Evolutionary conservation across 2,113 vertebrate species (phyloP).

Genomic region (Bucco capensis): DNA sequence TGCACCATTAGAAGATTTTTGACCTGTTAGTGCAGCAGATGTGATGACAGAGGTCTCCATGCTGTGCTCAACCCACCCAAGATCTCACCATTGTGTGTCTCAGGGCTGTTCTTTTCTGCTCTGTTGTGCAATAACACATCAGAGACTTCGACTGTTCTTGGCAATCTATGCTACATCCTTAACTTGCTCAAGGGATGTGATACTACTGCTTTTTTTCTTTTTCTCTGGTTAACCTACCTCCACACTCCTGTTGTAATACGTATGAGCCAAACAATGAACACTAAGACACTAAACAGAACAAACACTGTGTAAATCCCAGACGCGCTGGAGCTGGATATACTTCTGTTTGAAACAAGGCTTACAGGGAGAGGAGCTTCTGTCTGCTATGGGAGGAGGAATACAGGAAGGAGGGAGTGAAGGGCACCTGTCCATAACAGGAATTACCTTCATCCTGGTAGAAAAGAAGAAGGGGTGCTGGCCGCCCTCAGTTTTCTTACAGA

Average conservation of each 20-base stretch:
- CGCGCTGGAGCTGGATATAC: neutral
- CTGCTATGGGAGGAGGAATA: neutral
- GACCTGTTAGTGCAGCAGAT: neutral
- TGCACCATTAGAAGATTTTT: slow-evolving; percentile 22
- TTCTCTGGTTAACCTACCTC: neutral
- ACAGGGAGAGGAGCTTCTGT: neutral
- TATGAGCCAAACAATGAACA: neutral
- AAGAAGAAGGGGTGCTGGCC: neutral
- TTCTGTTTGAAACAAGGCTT: neutral
- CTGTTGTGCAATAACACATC: neutral
- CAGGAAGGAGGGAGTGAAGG: neutral
- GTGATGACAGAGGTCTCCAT: neutral
- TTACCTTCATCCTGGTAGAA: neutral
- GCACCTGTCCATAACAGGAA: neutral
- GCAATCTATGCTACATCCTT: slow-evolving; percentile 9
- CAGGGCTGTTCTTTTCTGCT: slow-evolving; percentile 34
- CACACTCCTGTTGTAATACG: neutral
- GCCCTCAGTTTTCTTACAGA: neutral
- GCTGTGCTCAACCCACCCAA: neutral
- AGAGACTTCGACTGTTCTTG: neutral
- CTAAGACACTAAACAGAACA: neutral
- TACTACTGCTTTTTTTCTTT: neutral
- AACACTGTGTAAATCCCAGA: neutral
- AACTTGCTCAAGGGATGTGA: neutral
- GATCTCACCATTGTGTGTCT: neutral